A percentile compares a stretch with the other conserved stretches of the same genome.
Evolutionary conservation across 2,888 invertebrate genomes (phyloP).

Genomic region (Onthophagus sagittarius): DNA sequence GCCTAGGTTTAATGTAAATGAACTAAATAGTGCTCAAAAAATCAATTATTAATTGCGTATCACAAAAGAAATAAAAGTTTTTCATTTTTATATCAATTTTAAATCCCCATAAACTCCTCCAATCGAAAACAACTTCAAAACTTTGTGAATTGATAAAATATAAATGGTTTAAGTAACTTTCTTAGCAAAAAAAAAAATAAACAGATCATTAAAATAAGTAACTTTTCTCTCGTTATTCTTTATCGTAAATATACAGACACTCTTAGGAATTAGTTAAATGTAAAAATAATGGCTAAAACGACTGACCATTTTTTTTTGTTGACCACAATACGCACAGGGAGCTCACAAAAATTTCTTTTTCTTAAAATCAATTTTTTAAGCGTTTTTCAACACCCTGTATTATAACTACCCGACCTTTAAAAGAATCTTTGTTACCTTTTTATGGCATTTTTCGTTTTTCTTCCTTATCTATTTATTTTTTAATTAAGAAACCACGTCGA

Average conservation of each 20-base stretch:
- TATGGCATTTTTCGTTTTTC: background rate
- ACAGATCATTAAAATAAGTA: background rate
- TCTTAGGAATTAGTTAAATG: background rate
- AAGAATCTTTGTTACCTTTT: background rate
- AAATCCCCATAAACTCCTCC: too few relatives aligned
- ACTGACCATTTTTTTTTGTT: background rate
- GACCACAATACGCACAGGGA: background rate
- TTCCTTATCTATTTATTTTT: background rate
- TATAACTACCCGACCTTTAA: background rate
- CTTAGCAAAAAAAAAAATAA: constrained; percentile 4
- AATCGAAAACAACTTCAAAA: too few relatives aligned
- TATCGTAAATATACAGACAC: background rate
- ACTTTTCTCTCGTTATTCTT: background rate
- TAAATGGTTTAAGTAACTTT: background rate
- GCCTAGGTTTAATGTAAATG: background rate
- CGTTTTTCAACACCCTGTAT: background rate
- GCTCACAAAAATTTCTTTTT: background rate
- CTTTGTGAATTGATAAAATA: too few relatives aligned
- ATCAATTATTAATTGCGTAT: constrained; percentile 5
- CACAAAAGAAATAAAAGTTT: constrained; percentile 18
- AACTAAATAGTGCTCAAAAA: constrained; percentile 1
- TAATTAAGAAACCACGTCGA: constrained; percentile 56
- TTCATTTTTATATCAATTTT: too few relatives aligned
- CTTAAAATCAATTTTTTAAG: too few relatives aligned
- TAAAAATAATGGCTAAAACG: background rate